Base-by-base conservation (phyloP, 2,113 vertebrate species). In the Indicator maculatus region DNA sequence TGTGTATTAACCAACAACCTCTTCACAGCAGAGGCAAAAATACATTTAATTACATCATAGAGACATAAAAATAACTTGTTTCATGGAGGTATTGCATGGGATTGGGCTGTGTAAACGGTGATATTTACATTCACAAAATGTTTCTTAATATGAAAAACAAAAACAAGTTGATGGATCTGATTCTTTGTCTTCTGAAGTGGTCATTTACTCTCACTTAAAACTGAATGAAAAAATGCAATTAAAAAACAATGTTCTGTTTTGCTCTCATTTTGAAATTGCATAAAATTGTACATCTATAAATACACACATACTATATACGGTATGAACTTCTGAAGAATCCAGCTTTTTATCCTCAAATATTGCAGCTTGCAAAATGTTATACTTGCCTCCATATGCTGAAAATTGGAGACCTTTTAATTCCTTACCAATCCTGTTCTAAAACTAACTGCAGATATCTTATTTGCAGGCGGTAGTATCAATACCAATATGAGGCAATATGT, bases 191-290 rank as follows among this genome's bases (percentile, higher is more conserved):
- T 91, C 78, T 55, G 67, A 89, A 80, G 31, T 70, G 60, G 36
- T 83, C 41, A 17, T 47, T 95, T 91, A 36, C 33, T 87, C 26
- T 92, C 69, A 28, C 56, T 80, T 94, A 66, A 93, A 89, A 95
- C 31, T 7, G 11, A 88, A 77, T 53, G 33, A 16, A 80, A 86
- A 94, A 91, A 45, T 86, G 31, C 47, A 83, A 16, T 87, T 86
- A 74, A 91, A 70, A 31, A 45, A 39, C 45, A 74, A 30, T 53
- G 20, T 83, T 92, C 81, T 74, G 47, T 74, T 93, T 74, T 52
- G n/a, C 13, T 91, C 0, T 9, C 13, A 53, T 88, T 90, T 88
- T 88, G 5, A 24, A 74, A 85, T 64, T 10, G 0, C 47, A 56
- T 91, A 64, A 91, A 83, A 63, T 90, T 45, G 55, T 38, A 1